Conservation (phyloP, 2,888 invertebrate genomes). For the Pardosa pseudoannulata region DNA sequence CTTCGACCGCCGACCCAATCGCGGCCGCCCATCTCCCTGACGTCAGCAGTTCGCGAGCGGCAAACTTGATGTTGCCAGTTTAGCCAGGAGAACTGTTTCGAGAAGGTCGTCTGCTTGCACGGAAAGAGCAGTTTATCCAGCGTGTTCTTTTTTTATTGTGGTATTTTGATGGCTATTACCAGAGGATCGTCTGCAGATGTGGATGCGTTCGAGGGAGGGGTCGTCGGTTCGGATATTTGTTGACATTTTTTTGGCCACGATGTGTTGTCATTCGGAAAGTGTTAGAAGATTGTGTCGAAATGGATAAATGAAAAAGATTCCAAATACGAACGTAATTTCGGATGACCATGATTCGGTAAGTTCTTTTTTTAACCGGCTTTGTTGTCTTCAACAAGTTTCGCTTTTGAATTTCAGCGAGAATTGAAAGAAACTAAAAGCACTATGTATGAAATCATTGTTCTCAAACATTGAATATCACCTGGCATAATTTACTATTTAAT, state of each 20-base stretch:
- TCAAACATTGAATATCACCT: too few species aligned
- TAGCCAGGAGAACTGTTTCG: conserved; percentile 28
- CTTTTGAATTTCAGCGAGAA: too few species aligned
- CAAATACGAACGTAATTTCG: background rate
- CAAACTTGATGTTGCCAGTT: conserved; percentile 58
- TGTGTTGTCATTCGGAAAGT: background rate
- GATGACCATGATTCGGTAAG: conserved; percentile 11
- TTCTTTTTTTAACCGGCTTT: too few species aligned
- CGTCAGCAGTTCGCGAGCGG: conserved; percentile 53
- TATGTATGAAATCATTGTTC: too few species aligned
- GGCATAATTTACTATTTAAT: too few species aligned
- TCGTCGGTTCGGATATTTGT: background rate
- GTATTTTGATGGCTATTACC: background rate
- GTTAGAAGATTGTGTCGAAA: background rate
- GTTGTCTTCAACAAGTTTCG: too few species aligned
- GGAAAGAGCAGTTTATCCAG: background rate
- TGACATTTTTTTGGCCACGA: background rate
- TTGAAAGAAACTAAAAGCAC: too few species aligned
- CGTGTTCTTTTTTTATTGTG: background rate
- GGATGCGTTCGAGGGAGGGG: background rate
- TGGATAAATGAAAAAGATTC: background rate
- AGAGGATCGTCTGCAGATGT: background rate
- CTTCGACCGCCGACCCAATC: background rate
- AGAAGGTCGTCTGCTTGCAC: conserved; percentile 59
- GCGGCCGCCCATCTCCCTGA: background rate